These are phyloP conservation scores for Lucilia sericata DNA, from an alignment of 1,140 invertebrate species.

Conservation along the genomic window DNA sequence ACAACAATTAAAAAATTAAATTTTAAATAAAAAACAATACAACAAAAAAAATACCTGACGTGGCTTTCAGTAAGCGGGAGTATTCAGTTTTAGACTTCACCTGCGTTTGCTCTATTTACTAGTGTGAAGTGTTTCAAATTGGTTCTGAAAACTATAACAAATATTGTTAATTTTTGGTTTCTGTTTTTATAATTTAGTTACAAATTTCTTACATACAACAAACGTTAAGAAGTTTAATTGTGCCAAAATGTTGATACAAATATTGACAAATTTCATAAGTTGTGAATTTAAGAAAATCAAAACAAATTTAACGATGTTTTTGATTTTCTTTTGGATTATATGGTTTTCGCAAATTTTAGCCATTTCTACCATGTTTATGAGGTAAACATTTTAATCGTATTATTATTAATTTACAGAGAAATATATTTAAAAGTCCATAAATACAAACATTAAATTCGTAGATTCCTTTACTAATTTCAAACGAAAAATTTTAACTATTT, in stretches of 20 bases:
- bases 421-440: too few relatives aligned
- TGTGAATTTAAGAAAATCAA: slow-evolving; percentile 64
- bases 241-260: slow-evolving; percentile 60
- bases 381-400: slow-evolving; percentile 51
- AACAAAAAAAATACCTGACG: slow-evolving; percentile 1
- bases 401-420: not conserved
- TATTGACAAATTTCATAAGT: slow-evolving; percentile 59
- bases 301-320: slow-evolving; percentile 65
- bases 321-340: slow-evolving; percentile 67
- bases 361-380: slow-evolving; percentile 66
- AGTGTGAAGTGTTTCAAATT: not conserved
- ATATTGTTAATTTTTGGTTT: not conserved
- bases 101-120: not conserved
- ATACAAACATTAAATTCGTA: too few relatives aligned
- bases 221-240: not conserved
- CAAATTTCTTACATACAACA: too few relatives aligned
- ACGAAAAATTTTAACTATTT: not conserved
- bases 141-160: not conserved
- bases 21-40: not conserved
- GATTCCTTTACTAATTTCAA: too few relatives aligned
- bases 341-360: slow-evolving; percentile 67
- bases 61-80: slow-evolving; percentile 23
- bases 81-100: not conserved
- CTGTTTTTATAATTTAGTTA: not conserved
- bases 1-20: slow-evolving; percentile 15